Evolutionary conservation across 2,113 vertebrate genomes (phyloP).

Genomic region (Harpagus bidentatus): DNA sequence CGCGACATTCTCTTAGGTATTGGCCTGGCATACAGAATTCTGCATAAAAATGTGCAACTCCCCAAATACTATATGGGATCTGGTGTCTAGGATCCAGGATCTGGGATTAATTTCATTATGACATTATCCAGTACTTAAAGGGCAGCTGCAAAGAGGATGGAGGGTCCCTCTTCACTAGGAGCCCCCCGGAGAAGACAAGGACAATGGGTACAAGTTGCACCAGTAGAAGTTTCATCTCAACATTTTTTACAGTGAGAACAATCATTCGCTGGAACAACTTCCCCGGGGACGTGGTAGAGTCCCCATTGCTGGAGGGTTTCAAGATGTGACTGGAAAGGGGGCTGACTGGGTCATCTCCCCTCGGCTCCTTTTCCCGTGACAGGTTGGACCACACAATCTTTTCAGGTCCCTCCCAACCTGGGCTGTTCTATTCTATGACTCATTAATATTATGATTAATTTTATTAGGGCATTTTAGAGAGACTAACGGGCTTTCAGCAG

Average conservation of each 20-base stretch:
- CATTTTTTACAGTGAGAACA: neutral
- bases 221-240: neutral
- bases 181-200: neutral
- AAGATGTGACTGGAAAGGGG: neutral
- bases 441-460: neutral
- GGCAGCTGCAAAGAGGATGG: neutral
- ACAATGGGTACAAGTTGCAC: neutral
- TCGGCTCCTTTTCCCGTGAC: neutral
- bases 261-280: neutral
- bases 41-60: neutral
- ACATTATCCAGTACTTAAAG: neutral
- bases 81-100: neutral
- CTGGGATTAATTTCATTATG: neutral
- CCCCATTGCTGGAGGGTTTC: neutral
- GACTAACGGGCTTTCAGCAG: neutral
- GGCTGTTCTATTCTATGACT: neutral
- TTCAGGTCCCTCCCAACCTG: neutral
- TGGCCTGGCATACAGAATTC: neutral
- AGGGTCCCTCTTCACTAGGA: neutral
- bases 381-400: neutral
- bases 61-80: neutral
- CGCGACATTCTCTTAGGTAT: neutral
- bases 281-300: neutral
- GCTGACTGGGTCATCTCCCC: neutral
- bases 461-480: neutral